These are phyloP conservation scores for Neodontobutis hainanensis DNA, from an alignment of 2,113 vertebrate genomes.

Conservation along the genomic window DNA sequence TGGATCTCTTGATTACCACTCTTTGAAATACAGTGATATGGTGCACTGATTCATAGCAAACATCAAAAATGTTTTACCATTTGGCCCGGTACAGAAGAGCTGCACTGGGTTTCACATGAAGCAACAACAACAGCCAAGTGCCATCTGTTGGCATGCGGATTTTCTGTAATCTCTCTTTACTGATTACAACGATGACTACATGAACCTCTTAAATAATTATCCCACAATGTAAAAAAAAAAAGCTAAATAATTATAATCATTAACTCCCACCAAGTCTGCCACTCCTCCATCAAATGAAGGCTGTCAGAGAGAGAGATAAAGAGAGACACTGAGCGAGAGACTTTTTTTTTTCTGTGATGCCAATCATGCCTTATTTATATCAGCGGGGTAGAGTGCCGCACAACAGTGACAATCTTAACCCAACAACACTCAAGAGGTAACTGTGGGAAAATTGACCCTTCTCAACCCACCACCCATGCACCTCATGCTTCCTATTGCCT, in stretches of 20 bases:
- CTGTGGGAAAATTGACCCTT: conserved; percentile 52
- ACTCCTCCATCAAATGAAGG: conserved; percentile 80
- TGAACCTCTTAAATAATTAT: conserved; percentile 86
- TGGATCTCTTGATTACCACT: conserved; percentile 30
- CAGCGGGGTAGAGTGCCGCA: conserved; percentile 58
- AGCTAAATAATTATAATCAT: conserved; percentile 84
- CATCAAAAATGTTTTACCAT: conserved; percentile 69
- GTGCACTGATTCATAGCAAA: conserved; percentile 61
- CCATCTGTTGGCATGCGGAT: conserved; percentile 83
- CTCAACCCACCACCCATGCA: conserved; percentile 30
- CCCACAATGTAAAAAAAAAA: conserved; percentile 79
- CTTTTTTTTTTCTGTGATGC: conserved; percentile 57
- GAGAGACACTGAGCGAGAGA: conserved; percentile 32
- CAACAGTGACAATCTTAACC: conserved; percentile 62
- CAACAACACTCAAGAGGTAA: conserved; percentile 38
- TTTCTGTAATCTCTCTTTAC: conserved; percentile 85
- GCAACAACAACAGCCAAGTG: conserved; percentile 77
- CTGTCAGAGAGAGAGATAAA: conserved; percentile 71
- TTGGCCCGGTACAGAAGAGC: conserved; percentile 53
- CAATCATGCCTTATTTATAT: conserved; percentile 77
- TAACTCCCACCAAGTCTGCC: conserved; percentile 83
- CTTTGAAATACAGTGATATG: conserved; percentile 47
- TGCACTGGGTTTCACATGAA: conserved; percentile 68
- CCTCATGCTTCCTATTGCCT: conserved; percentile 16
- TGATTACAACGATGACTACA: conserved; percentile 84